Evolutionary conservation across 2,888 invertebrate species (phyloP), one percentile per base, ranked within the genome.

Genomic region (Macaria notata): DNA sequence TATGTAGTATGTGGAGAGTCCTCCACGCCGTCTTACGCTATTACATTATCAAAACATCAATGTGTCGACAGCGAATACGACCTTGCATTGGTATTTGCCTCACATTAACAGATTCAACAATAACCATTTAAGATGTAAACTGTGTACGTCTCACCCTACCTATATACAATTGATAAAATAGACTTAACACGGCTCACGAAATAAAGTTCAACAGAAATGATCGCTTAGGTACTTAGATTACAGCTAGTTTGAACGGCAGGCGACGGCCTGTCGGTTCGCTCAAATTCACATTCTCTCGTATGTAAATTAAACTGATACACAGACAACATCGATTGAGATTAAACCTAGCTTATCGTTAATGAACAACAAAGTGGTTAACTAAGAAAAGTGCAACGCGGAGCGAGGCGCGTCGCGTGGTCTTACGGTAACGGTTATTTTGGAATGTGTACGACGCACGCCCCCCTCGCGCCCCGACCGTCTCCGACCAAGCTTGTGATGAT

Each of bases 341-440:
- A 88, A 85, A 83, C 73, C 89, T 90, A 90, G 84, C 90, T 90
- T 90, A 90, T 81, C 85, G 82, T 84, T 90, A 89, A 89, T 90
- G 90, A 90, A 90, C 90, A 90, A 88, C 89, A 88, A 59, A 59
- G 89, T 90, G 90, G 90, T 88, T 88, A 89, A 88, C 84, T 83
- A 84, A 86, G 82, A 86, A 80, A 56, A 78, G 74, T 77, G 83
- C 76, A 82, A 82, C 85, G 86, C 70, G 73, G 69, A 72, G 71
- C 70, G 79, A 76, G 76, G 78, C 81, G 82, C 81, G 81, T 76
- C 84, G 79, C 79, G 66, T 76, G 72, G 79, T 82, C 81, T 82
- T 82, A 83, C 81, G 72, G 78, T 76, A 75, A 81, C 77, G 77
- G 80, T 83, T 86, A 81, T 86, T 86, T 87, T 90, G 90, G 90